These are phyloP conservation scores for Callipepla squamata DNA, from an alignment of 2,113 vertebrate species.

Conservation along the genomic window DNA sequence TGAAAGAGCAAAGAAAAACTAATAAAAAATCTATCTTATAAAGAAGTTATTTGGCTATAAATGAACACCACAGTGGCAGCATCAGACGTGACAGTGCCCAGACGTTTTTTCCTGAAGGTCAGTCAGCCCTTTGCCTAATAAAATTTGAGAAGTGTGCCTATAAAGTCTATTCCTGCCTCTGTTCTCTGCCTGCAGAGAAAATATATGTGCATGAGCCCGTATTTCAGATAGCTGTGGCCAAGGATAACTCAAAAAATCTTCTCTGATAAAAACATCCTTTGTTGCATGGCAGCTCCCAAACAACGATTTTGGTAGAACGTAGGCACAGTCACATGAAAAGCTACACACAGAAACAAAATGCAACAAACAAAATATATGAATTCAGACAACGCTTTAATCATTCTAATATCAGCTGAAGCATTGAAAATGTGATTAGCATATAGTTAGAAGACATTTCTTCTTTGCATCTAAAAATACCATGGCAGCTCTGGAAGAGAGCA, in stretches of 20 bases:
- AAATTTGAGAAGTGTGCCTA: constrained; percentile 40
- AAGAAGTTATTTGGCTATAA: constrained; percentile 50
- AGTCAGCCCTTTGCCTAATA: constrained; percentile 56
- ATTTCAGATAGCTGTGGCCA: not conserved
- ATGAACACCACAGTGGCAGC: constrained; percentile 10
- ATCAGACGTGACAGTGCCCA: constrained; percentile 13
- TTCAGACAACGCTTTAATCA: constrained; percentile 13
- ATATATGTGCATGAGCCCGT: constrained; percentile 11
- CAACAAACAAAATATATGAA: constrained; percentile 33
- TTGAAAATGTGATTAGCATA: constrained; percentile 39
- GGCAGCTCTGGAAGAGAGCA: not conserved
- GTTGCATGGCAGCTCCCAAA: not conserved
- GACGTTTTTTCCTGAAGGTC: constrained; percentile 33
- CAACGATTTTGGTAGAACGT: constrained; percentile 17
- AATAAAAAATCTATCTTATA: not conserved
- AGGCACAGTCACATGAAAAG: not conserved
- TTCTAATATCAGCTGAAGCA: constrained; percentile 47
- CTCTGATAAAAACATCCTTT: constrained; percentile 38
- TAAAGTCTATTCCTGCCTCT: constrained; percentile 27
- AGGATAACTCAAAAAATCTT: constrained; percentile 41
- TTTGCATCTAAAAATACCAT: constrained; percentile 6
- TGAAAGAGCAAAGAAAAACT: constrained; percentile 32
- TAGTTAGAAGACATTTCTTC: constrained; percentile 30
- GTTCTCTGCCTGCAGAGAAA: constrained; percentile 30
- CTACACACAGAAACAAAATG: constrained; percentile 15